A percentile compares a stretch with the other conserved stretches of the same genome.
Evolutionary conservation across 2,797 vertebrate genomes (phyloP).

Genomic region (Potorous gilbertii): DNA sequence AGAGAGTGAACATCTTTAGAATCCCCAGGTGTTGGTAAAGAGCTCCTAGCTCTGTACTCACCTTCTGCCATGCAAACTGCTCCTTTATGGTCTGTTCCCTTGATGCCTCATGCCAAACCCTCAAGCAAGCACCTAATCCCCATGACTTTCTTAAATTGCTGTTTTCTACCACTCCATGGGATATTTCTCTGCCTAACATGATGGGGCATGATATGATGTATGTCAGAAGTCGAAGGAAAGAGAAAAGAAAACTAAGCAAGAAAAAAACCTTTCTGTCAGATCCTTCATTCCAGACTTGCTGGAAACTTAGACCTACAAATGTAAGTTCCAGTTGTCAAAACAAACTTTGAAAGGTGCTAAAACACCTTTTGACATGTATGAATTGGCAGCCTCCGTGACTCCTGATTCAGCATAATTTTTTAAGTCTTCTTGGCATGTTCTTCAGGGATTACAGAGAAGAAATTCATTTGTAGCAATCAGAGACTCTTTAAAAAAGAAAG

Average conservation of each 20-base stretch:
- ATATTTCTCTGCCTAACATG: constrained; percentile 39
- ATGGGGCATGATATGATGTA: constrained; percentile 46
- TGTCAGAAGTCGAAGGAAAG: constrained; percentile 54
- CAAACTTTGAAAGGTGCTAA: constrained; percentile 68
- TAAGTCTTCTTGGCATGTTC: constrained; percentile 57
- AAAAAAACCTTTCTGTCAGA: constrained; percentile 41
- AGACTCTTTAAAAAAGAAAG: constrained; percentile 9
- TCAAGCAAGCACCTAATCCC: constrained; percentile 25
- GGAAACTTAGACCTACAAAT: constrained; percentile 49
- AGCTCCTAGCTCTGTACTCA: not conserved
- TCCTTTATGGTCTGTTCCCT: not conserved
- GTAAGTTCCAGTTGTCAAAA: constrained; percentile 59
- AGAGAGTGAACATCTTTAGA: not conserved
- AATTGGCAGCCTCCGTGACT: constrained; percentile 40
- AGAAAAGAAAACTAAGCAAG: constrained; percentile 41
- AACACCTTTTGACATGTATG: constrained; percentile 36
- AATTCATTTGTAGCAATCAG: not conserved
- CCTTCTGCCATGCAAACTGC: not conserved
- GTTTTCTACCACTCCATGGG: constrained; percentile 7
- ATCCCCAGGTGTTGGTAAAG: not conserved
- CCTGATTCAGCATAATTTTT: constrained; percentile 66
- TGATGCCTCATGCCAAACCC: constrained; percentile 39
- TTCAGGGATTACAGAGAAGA: constrained; percentile 44
- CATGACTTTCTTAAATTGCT: constrained; percentile 47
- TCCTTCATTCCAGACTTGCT: constrained; percentile 54